These are phyloP conservation scores for Chaenocephalus aceratus DNA, from an alignment of 2,113 vertebrate genomes.

Conservation along the genomic window DNA sequence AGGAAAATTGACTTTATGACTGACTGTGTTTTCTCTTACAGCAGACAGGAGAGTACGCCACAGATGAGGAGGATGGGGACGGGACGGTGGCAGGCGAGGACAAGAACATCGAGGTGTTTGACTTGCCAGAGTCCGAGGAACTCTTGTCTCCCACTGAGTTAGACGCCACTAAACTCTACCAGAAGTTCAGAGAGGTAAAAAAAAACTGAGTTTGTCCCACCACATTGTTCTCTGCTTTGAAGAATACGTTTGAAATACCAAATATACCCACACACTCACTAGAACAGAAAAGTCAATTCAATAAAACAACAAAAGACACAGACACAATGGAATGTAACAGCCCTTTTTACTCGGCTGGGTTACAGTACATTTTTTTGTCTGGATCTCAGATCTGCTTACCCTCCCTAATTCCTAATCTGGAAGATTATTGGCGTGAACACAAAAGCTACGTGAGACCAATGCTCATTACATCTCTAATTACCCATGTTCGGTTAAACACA, in stretches of 20 bases:
- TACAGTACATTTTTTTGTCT: slow-evolving; percentile 33
- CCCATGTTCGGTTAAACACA: slow-evolving; percentile 24
- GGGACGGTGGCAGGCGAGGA: slow-evolving; percentile 85
- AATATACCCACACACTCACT: background rate
- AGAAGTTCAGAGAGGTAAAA: slow-evolving; percentile 97
- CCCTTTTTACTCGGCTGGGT: slow-evolving; percentile 21
- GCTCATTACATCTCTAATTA: slow-evolving; percentile 46
- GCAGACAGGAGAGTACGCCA: slow-evolving; percentile 98
- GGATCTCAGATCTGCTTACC: slow-evolving; percentile 40
- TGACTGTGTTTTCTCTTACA: slow-evolving; percentile 50
- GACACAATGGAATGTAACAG: slow-evolving; percentile 26
- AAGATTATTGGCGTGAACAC: slow-evolving; percentile 47
- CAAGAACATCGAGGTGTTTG: slow-evolving; percentile 96
- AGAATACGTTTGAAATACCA: slow-evolving; percentile 8
- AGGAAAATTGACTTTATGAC: background rate
- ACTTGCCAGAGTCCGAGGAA: slow-evolving; percentile 95
- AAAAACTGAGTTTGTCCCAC: background rate
- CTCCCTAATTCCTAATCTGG: slow-evolving; percentile 52
- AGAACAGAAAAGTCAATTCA: slow-evolving; percentile 6
- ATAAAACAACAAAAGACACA: slow-evolving; percentile 40
- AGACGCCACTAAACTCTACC: slow-evolving; percentile 94
- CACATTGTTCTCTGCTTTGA: slow-evolving; percentile 25
- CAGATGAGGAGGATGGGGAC: slow-evolving; percentile 93
- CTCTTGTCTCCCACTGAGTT: slow-evolving; percentile 94
- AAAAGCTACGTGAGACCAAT: slow-evolving; percentile 32